A percentile compares a stretch with the other conserved stretches of the same genome.
These are phyloP conservation scores for Pseudomyrmex dendroicus DNA, from an alignment of 1,140 invertebrate genomes.

Conservation along the genomic window DNA sequence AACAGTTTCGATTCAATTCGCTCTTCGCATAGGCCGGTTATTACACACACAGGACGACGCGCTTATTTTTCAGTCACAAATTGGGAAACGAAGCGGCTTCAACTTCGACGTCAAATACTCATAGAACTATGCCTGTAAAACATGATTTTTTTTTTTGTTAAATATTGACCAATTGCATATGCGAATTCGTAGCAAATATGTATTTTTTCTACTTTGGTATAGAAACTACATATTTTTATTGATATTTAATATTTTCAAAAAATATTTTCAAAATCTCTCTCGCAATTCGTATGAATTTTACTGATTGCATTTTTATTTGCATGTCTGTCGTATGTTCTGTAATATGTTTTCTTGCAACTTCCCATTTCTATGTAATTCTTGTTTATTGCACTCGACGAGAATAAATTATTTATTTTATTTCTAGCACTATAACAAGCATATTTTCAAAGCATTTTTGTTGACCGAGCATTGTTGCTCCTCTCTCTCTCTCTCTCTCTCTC, in stretches of 20 bases:
- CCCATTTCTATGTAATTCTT: neutral
- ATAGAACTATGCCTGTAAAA: too few relatives aligned
- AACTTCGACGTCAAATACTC: neutral
- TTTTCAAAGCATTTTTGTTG: slow-evolving; percentile 49
- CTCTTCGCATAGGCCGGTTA: neutral
- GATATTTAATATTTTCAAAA: too few relatives aligned
- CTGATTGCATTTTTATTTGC: too few relatives aligned
- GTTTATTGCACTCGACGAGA: neutral
- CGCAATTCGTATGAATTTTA: too few relatives aligned
- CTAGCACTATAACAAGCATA: neutral
- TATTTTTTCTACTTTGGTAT: neutral
- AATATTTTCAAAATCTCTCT: neutral
- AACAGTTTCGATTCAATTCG: slow-evolving; percentile 56
- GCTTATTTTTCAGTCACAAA: slow-evolving; percentile 37
- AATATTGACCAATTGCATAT: too few relatives aligned
- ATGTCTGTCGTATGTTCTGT: neutral
- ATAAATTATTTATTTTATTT: neutral
- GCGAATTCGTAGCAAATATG: too few relatives aligned
- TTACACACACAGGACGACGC: slow-evolving; percentile 13
- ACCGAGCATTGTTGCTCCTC: slow-evolving; percentile 6
- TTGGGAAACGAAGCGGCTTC: neutral
- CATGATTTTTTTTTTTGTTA: too few relatives aligned
- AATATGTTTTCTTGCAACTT: neutral
- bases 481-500: neutral
- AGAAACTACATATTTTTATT: neutral